Evolutionary conservation across 2,113 vertebrate genomes (phyloP).

Genomic region (Lagopus leucura): DNA sequence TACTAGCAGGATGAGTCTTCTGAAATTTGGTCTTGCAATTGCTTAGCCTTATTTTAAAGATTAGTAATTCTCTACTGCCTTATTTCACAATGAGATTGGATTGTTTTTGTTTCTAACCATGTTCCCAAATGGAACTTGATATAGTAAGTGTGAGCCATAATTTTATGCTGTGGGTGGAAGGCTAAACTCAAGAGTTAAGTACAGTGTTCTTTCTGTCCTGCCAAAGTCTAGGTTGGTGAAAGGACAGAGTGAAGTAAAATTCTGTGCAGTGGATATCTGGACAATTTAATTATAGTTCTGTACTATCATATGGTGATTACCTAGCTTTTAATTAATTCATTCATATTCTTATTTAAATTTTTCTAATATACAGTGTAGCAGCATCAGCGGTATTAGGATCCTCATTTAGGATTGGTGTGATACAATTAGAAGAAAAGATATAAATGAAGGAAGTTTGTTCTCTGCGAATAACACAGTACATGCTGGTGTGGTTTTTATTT

Average conservation of each 20-base stretch:
- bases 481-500: not conserved
- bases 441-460: not conserved
- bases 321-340: not conserved
- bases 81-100: not conserved
- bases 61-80: not conserved
- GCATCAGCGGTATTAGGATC: not conserved
- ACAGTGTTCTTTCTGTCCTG: not conserved
- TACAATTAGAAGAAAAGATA: not conserved
- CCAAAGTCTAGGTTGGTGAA: not conserved
- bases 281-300: not conserved
- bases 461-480: not conserved
- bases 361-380: not conserved
- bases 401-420: not conserved
- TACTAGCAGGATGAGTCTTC: not conserved
- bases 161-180: not conserved
- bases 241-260: not conserved
- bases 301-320: not conserved
- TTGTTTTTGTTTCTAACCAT: not conserved
- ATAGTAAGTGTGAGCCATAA: not conserved
- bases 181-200: not conserved
- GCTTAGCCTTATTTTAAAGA: not conserved
- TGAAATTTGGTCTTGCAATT: not conserved
- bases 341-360: not conserved
- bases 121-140: not conserved
- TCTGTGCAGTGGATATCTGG: not conserved